Percentiles rank a stretch among this genome's conserved stretches.
Evolutionary conservation across 1,140 invertebrate genomes (phyloP).

Genomic region (Zelostemma sp.): DNA sequence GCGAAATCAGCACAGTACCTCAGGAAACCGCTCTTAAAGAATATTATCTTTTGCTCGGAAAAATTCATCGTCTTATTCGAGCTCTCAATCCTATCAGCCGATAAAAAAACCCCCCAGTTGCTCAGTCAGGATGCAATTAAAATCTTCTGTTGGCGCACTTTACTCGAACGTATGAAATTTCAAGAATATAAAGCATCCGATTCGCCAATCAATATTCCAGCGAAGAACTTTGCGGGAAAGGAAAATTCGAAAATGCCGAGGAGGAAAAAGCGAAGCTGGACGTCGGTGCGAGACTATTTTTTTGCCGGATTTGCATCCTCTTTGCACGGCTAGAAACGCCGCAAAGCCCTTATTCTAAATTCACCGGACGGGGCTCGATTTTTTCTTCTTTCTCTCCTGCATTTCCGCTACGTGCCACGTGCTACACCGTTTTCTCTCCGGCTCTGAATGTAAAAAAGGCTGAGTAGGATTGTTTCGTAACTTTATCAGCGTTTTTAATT

Average conservation of each 20-base stretch:
- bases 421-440: slow-evolving; percentile 9
- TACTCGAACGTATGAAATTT: slow-evolving; percentile 41
- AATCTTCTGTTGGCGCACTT: slow-evolving; percentile 31
- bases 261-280: slow-evolving; percentile 6
- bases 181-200: slow-evolving; percentile 45
- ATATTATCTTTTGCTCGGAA: slow-evolving; percentile 12
- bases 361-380: slow-evolving; percentile 15
- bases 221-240: slow-evolving; percentile 30
- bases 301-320: slow-evolving; percentile 44
- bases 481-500: slow-evolving; percentile 66
- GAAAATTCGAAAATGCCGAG: slow-evolving; percentile 19
- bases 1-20: slow-evolving; percentile 4
- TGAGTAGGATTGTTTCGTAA: slow-evolving; percentile 60
- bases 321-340: slow-evolving; percentile 16
- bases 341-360: slow-evolving; percentile 50
- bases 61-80: slow-evolving; percentile 21
- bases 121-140: slow-evolving; percentile 44
- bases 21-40: slow-evolving; percentile 5
- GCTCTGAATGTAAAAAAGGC: slow-evolving; percentile 31
- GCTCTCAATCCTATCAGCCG: slow-evolving; percentile 12
- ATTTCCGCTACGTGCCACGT: slow-evolving; percentile 14
- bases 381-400: slow-evolving; percentile 13
- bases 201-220: slow-evolving; percentile 37
- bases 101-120: slow-evolving; percentile 26
- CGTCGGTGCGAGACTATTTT: slow-evolving; percentile 29